Base-by-base conservation (phyloP, 2,113 vertebrate species). In the Leucosticte australis region DNA sequence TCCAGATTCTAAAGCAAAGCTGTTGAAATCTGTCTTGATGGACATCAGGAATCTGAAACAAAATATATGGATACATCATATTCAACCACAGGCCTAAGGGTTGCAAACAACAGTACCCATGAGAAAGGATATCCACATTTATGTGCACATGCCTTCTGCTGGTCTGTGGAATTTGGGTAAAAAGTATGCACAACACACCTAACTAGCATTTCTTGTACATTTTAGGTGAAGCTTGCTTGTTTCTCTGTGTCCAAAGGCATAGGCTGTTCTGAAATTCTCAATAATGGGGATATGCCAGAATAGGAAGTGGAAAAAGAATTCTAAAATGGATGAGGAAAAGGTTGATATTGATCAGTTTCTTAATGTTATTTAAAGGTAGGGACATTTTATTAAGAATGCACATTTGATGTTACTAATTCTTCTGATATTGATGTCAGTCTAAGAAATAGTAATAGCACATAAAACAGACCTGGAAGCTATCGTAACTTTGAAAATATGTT, bases 71-170 rank as follows among this genome's bases (percentile, higher is more conserved):
- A 52, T 44, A 26, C 9, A 24, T 35, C 5, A 0, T 39, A 37
- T 50, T 59, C 42, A 62, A 67, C 35, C 28, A 57, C 39, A 44
- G 67, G 21, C 63, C 57, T 22, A 23, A 64, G 50, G 23, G 13
- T 31, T 74, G 33, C 55, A 55, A 69, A 27, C 44, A 22, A 4
- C 5, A 42, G 27, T 13, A n/a, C 16, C 19, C 23, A 3, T 18
- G 4, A 3, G 2, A 80, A 76, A 73, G 55, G 57, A 26, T 14
- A 50, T 24, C 39, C 10, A 20, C 6, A 18, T 57, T 21, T 39
- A 44, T 0, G 0, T n/a, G 17, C 8, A 4, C 0, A 0, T 28
- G 80, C 0, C 0, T 65, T 76, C n/a, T 31, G 2, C 18, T 84
- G 18, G 22, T 75, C 65, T 68, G 50, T 28, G 24, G 18, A 59